These are phyloP conservation scores for Xiphophorus maculatus DNA, from an alignment of 2,113 vertebrate genomes.

Conservation along the genomic window DNA sequence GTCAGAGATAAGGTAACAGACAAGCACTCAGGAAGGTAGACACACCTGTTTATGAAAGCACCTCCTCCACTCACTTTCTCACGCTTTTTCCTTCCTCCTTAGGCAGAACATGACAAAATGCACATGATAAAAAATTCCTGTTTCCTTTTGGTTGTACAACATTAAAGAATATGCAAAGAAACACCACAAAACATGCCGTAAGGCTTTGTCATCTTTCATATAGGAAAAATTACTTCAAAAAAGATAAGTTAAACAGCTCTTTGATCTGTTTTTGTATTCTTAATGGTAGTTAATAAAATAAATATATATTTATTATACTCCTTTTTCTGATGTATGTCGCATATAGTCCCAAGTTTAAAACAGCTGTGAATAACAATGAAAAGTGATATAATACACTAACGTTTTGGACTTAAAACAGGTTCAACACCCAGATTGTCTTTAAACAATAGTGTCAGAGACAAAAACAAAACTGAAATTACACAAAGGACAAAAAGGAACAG, in stretches of 20 bases:
- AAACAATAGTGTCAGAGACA: neutral
- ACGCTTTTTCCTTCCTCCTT: slow-evolving; percentile 4
- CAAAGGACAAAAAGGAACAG: neutral
- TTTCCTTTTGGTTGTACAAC: neutral
- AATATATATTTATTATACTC: neutral
- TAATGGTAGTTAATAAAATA: neutral
- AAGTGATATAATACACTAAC: neutral
- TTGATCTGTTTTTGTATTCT: neutral
- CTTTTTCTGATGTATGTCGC: neutral
- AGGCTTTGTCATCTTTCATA: neutral
- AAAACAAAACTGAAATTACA: neutral
- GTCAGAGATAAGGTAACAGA: slow-evolving; percentile 17
- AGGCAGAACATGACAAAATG: neutral
- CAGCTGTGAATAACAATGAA: too few species aligned
- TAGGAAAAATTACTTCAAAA: neutral
- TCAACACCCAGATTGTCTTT: neutral
- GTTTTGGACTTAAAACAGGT: neutral
- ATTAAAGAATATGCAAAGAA: neutral
- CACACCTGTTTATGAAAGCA: slow-evolving; percentile 55
- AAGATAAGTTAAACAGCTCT: neutral
- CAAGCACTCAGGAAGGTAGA: slow-evolving; percentile 28
- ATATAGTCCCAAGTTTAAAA: too few species aligned
- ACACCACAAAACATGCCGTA: fast-evolving
- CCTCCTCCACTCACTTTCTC: slow-evolving; percentile 23
- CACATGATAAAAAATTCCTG: neutral